Evolutionary conservation across 2,888 invertebrate species (phyloP).

Genomic region (Cybosia mesomella): DNA sequence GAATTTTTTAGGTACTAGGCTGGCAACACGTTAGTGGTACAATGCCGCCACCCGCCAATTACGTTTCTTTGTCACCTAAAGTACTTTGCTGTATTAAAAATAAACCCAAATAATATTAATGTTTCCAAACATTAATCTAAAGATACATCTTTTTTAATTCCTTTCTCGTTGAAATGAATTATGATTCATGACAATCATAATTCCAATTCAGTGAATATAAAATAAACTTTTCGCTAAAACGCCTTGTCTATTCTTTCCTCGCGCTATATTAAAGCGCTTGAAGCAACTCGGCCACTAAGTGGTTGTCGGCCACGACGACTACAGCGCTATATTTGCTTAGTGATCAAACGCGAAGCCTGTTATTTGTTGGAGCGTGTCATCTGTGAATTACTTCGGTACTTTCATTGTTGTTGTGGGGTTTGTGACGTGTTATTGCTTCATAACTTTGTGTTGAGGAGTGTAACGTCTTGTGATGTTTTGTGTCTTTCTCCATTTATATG

Average conservation of each 20-base stretch:
- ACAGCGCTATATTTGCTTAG: conserved; percentile 60
- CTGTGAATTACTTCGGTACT: conserved; percentile 37
- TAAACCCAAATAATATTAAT: not conserved
- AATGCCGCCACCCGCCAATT: not conserved
- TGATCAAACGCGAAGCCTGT: conserved; percentile 40
- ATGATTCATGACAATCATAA: not conserved
- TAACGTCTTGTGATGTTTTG: conserved; percentile 6
- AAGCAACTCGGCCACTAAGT: conserved; percentile 73
- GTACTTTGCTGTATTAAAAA: not conserved
- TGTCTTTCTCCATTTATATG: not conserved
- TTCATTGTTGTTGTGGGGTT: conserved; percentile 32
- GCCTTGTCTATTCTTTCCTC: conserved; percentile 14
- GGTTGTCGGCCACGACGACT: conserved; percentile 60
- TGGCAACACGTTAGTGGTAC: not conserved
- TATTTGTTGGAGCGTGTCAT: conserved; percentile 46
- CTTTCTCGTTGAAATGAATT: conserved; percentile 1
- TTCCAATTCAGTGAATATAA: not conserved
- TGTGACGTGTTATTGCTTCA: conserved; percentile 31
- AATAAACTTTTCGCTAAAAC: not conserved
- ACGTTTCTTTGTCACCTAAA: not conserved
- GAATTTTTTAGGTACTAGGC: too few relatives aligned
- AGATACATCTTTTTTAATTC: not conserved
- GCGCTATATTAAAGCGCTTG: conserved; percentile 50
- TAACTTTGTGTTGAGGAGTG: conserved; percentile 27
- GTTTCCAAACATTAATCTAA: not conserved